phyloP scores from a whole-genome alignment of 2,888 invertebrate genomes.

The Chalcis sispes region DNA sequence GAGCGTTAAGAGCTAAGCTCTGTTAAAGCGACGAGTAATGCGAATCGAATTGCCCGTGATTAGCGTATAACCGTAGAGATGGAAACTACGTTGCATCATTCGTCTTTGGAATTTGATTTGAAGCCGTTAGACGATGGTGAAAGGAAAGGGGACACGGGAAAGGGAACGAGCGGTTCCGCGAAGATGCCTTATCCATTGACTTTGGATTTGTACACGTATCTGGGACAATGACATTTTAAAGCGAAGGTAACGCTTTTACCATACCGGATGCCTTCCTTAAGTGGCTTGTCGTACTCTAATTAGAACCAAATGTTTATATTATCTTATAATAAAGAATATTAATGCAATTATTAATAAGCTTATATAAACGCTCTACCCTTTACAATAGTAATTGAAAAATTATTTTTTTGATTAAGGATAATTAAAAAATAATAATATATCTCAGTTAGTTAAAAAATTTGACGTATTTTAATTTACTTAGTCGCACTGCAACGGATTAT shows the following conservation, averaged over 20 bases:
- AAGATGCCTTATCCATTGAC: background rate
- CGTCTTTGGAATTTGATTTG: slow-evolving; percentile 53
- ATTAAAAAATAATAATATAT: too few species aligned
- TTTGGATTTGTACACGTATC: background rate
- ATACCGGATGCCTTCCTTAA: slow-evolving; percentile 19
- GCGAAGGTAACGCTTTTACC: background rate
- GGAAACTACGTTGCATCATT: slow-evolving; percentile 26
- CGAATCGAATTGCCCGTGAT: slow-evolving; percentile 49
- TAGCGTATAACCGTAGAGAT: slow-evolving; percentile 20
- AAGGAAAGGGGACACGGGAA: too few species aligned
- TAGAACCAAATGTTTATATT: too few species aligned
- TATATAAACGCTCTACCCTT: too few species aligned
- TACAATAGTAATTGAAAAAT: too few species aligned
- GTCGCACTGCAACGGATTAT: too few species aligned
- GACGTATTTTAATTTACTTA: too few species aligned
- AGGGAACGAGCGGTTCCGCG: background rate
- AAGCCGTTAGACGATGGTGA: background rate
- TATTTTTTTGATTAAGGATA: too few species aligned
- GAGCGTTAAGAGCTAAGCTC: slow-evolving; percentile 49
- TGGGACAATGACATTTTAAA: background rate
- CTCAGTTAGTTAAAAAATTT: too few species aligned
- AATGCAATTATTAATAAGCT: too few species aligned
- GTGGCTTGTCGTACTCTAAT: too few species aligned
- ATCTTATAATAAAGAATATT: too few species aligned
- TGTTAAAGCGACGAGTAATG: slow-evolving; percentile 48